phyloP scores from a whole-genome alignment of 2,113 vertebrate genomes.

The Spheniscus mendiculus region DNA sequence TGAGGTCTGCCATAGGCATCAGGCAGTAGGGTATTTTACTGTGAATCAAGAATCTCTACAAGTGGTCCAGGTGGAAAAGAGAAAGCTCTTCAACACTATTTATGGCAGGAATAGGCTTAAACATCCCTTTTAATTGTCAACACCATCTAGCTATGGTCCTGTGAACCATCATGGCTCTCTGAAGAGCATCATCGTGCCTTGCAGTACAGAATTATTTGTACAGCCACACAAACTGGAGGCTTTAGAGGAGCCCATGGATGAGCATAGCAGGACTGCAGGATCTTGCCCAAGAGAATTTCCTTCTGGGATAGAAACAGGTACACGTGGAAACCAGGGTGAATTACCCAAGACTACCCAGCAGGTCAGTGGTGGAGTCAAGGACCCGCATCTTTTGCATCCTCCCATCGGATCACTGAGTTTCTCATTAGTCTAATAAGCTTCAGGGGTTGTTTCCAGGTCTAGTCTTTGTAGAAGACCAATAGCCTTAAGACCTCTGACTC shows the following conservation, averaged over 20 bases:
- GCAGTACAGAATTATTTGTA: background rate
- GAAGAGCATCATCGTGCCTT: background rate
- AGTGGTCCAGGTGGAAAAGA: background rate
- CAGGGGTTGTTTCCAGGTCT: background rate
- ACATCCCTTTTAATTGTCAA: background rate
- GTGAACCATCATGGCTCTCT: background rate
- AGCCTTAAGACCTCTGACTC: background rate
- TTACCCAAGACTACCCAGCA: background rate
- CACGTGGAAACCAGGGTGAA: accelerated
- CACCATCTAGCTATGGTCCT: background rate
- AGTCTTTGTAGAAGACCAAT: background rate
- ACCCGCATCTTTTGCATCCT: background rate
- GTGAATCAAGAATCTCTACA: background rate
- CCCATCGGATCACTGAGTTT: background rate
- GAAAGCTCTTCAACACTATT: background rate
- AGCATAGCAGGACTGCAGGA: background rate
- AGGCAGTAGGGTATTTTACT: background rate
- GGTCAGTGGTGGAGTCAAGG: background rate
- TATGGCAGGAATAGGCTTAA: background rate
- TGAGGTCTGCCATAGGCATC: accelerated
- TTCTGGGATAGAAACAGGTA: background rate
- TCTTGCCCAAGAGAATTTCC: background rate
- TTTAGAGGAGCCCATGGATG: background rate
- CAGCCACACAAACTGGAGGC: background rate
- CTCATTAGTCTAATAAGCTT: background rate